Conservation (phyloP, 2,113 vertebrate species). For the Puntigrus tetrazona region DNA sequence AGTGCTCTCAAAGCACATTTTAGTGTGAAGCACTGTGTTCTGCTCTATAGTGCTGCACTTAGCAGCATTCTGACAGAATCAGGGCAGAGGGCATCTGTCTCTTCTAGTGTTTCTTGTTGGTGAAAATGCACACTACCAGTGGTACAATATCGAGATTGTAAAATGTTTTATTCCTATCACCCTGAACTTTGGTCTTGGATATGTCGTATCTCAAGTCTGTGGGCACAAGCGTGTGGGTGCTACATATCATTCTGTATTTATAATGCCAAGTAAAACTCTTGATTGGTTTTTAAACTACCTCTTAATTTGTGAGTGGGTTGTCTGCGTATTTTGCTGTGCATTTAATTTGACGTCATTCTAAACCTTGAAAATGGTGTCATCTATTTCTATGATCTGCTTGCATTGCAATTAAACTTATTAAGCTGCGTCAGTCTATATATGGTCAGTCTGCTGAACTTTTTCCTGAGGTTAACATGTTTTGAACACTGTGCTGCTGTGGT, state of each 20-base stretch:
- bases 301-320: not conserved
- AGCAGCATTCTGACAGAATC: slow-evolving; percentile 21
- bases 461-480: not conserved
- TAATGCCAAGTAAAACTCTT: not conserved
- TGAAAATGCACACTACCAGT: not conserved
- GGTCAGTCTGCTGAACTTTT: not conserved
- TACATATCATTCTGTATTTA: not conserved
- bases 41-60: not conserved
- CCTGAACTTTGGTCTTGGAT: not conserved
- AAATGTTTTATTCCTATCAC: not conserved
- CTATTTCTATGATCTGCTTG: not conserved
- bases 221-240: not conserved
- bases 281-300: not conserved
- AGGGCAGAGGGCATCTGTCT: slow-evolving; percentile 6
- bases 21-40: not conserved
- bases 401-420: not conserved
- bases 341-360: not conserved
- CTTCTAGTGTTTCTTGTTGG: not conserved
- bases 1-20: slow-evolving; percentile 3
- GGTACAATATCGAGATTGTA: not conserved
- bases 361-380: not conserved
- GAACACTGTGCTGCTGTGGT: not conserved
- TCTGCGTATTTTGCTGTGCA: not conserved
- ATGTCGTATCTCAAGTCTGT: not conserved
- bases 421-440: not conserved